phyloP scores from a whole-genome alignment of 2,888 invertebrate genomes.

The Drosophila anomelani region DNA sequence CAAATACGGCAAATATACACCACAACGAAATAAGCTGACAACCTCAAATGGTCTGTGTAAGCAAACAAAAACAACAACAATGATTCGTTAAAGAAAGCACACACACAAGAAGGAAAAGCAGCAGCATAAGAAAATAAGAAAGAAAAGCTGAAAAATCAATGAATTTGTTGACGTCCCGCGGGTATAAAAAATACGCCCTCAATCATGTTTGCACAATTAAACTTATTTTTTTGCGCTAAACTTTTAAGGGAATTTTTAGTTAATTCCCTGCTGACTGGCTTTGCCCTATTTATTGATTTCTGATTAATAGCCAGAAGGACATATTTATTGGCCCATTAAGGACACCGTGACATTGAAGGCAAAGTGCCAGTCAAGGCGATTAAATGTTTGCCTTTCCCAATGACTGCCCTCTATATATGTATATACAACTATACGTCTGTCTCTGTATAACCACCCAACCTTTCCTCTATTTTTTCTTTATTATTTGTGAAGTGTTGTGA shows the following conservation, averaged over 20 bases:
- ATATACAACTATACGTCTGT: neutral
- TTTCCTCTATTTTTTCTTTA: neutral
- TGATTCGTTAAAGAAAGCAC: conserved; percentile 26
- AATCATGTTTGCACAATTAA: conserved; percentile 48
- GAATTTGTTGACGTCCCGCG: conserved; percentile 8
- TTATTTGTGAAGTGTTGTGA: conserved; percentile 1
- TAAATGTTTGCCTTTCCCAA: conserved; percentile 47
- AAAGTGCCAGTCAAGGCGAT: conserved; percentile 47
- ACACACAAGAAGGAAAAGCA: conserved; percentile 14
- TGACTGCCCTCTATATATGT: neutral
- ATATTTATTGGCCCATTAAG: conserved; percentile 51
- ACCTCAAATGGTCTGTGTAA: conserved; percentile 31
- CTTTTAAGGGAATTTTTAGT: conserved; percentile 4
- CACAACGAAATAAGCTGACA: conserved; percentile 22
- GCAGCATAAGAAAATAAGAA: conserved; percentile 24
- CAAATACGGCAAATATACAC: conserved; percentile 18
- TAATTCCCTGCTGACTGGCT: neutral
- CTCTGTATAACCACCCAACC: neutral
- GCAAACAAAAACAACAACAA: conserved; percentile 26
- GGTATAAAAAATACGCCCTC: conserved; percentile 24
- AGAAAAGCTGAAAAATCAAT: conserved; percentile 37
- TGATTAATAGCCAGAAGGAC: conserved; percentile 44
- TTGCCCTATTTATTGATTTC: conserved; percentile 38
- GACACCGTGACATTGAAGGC: conserved; percentile 50
- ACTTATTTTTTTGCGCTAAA: conserved; percentile 25